Evolutionary conservation across 1,140 invertebrate species (phyloP), one percentile per base, ranked within the genome.

Genomic region (Cydia fagiglandana): DNA sequence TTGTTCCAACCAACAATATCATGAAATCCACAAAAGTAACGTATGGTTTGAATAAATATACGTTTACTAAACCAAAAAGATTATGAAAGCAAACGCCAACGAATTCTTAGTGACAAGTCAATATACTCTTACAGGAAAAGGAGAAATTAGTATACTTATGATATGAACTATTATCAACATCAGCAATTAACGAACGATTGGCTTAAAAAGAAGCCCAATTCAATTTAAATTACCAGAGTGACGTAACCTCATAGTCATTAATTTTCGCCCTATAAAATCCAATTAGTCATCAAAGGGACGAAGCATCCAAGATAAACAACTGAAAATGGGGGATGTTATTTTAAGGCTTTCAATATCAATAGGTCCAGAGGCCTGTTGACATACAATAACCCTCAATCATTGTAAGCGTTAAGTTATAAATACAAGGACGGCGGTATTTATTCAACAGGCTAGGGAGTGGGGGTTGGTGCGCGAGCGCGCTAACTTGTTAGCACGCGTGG

Each of bases 371-470:
- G 30, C 17, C 66, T 70, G 7, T 70, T 70, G 66, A 73, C 47
- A 53, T 73, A 73, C 73, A 73, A 73, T 74, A 74, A 74, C 28
- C 64, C 45, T 74, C 50, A 74, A 53, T 50, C 45, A 34, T 74
- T 61, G 47, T 74, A 50, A 17, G 73, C 34, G 34, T 70, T 70
- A 70, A 70, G 66, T 70, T 70, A 28, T 28, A 28, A 2, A 3
- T 30, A 20, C 73, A 38, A 38, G 30, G 75, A n/a, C 30, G 61
- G 10, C 56, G 53, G 70, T 79, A 78, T 83, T 84, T 84, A 83
- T 78, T 84, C 81, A 86, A 85, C 82, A 88, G 83, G 81, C 84
- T 68, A 66, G 79, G 73, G 73, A 68, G 75, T 80, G 73, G 50
- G 75, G 79, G 73, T 61, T 24, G 80, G 79, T 80, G 81, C 80